These are phyloP conservation scores for Natrix natrix DNA, from an alignment of 2,797 vertebrate genomes.

Conservation along the genomic window DNA sequence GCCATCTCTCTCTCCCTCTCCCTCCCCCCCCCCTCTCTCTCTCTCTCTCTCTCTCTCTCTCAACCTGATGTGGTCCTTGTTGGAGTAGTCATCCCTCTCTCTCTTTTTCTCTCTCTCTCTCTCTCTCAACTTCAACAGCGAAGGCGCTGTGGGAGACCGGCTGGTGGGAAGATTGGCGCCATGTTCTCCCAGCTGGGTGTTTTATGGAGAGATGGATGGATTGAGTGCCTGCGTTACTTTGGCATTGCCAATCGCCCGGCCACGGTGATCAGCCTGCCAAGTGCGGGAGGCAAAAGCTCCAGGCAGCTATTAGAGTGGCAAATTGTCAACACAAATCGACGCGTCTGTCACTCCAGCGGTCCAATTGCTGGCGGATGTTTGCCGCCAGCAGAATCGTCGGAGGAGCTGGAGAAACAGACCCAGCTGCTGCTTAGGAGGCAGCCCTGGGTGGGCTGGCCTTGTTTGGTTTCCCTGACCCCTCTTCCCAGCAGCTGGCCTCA, in stretches of 20 bases:
- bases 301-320: slow-evolving; percentile 60
- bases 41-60: no score
- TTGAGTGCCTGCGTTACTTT: slow-evolving; percentile 7
- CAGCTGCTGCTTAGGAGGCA: background rate
- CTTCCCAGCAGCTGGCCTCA: background rate
- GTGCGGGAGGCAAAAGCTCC: slow-evolving; percentile 37
- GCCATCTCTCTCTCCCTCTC: no score
- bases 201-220: slow-evolving; percentile 27
- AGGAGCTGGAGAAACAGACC: background rate
- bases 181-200: background rate
- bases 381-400: background rate
- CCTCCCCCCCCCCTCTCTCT: background rate
- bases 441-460: background rate
- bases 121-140: background rate
- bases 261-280: slow-evolving; percentile 15
- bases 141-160: background rate
- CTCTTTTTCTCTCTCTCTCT: no score
- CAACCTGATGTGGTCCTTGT: no score
- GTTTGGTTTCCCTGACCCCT: background rate
- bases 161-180: background rate
- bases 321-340: slow-evolving; percentile 62
- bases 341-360: slow-evolving; percentile 60
- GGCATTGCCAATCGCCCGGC: slow-evolving; percentile 40
- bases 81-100: no score
- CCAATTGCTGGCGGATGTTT: slow-evolving; percentile 54